Conservation (phyloP, 2,888 invertebrate species). For the Torymus tubicola region DNA sequence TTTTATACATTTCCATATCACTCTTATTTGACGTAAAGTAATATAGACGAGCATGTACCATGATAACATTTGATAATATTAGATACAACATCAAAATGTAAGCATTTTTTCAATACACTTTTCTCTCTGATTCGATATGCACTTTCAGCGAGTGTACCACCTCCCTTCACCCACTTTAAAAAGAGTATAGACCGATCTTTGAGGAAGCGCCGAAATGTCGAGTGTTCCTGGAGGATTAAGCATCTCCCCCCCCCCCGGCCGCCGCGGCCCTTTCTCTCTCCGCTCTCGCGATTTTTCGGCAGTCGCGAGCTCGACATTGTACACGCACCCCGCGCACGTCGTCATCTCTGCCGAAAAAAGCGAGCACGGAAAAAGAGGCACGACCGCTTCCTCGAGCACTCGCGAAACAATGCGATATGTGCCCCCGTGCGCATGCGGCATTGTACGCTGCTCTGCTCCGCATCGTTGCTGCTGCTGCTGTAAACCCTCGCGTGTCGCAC, state of each 20-base stretch:
- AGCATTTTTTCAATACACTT: background rate
- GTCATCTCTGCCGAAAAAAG: background rate
- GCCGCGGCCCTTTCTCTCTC: background rate
- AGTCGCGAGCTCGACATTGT: background rate
- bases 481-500: constrained; percentile 32
- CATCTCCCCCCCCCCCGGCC: constrained; percentile 10
- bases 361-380: constrained; percentile 17
- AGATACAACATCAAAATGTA: too few relatives aligned
- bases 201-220: constrained; percentile 22
- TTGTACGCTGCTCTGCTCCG: background rate
- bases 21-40: too few relatives aligned
- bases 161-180: background rate
- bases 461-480: background rate
- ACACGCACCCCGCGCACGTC: background rate
- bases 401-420: constrained; percentile 45
- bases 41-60: too few relatives aligned
- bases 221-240: constrained; percentile 47
- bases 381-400: constrained; percentile 57
- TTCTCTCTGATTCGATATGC: background rate
- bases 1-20: too few relatives aligned
- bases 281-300: constrained; percentile 15
- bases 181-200: background rate
- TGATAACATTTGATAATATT: too few relatives aligned
- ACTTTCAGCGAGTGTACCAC: background rate
- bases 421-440: constrained; percentile 1